Evolutionary conservation across 2,797 vertebrate species (phyloP).

Genomic region (Calcarius lapponicus): DNA sequence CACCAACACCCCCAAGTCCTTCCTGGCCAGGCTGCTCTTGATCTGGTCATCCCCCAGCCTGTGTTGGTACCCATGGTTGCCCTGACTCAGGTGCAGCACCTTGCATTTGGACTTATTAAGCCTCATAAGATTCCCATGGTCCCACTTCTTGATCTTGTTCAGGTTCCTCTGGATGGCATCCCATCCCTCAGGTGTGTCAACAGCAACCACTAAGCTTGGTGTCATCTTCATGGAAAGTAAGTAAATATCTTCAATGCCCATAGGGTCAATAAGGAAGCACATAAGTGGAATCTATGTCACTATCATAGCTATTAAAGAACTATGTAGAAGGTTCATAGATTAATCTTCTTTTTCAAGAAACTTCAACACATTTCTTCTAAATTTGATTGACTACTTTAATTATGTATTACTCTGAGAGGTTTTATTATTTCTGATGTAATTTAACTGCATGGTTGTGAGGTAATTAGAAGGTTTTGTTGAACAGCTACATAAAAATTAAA

Average conservation of each 20-base stretch:
- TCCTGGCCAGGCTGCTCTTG: neutral
- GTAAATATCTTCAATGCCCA: neutral
- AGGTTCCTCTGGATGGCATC: neutral
- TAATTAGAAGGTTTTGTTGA: constrained; percentile 3
- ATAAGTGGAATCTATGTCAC: neutral
- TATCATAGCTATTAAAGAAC: neutral
- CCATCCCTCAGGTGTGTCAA: fast-evolving
- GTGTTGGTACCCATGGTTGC: neutral
- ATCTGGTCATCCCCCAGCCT: neutral
- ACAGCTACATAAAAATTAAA: constrained; percentile 16
- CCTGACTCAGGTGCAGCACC: neutral
- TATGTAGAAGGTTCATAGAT: neutral
- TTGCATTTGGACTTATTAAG: neutral
- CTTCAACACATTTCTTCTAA: neutral
- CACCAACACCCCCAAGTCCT: neutral
- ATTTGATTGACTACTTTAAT: neutral
- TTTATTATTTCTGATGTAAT: neutral
- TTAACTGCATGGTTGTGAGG: neutral
- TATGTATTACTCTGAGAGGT: neutral
- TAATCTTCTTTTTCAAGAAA: neutral
- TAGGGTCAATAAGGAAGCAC: neutral
- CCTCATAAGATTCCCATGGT: neutral
- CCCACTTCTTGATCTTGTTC: neutral
- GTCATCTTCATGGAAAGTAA: neutral
- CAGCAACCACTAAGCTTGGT: neutral